Conservation (phyloP, 1,140 invertebrate genomes). For the Wiebesia pumilae region DNA sequence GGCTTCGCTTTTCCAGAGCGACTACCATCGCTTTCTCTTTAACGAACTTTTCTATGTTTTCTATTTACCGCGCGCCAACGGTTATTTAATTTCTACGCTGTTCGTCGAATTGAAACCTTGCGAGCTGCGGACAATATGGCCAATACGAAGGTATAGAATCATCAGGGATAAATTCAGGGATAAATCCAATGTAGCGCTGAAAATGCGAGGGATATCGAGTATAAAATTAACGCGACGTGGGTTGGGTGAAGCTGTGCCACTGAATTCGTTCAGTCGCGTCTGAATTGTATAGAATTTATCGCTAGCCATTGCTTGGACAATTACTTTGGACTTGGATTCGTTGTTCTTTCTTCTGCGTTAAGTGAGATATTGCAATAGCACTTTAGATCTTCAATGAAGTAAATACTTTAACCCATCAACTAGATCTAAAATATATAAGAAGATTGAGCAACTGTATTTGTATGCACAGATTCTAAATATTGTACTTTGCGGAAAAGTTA, state of each 20-base stretch:
- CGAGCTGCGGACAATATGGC: background rate
- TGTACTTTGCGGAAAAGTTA: no score
- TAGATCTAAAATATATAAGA: no score
- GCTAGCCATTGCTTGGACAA: background rate
- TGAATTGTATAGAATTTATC: conserved; percentile 41
- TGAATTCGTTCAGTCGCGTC: conserved; percentile 11
- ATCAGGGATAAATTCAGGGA: background rate
- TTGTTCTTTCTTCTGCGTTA: background rate
- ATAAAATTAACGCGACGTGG: conserved; percentile 29
- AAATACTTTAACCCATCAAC: background rate
- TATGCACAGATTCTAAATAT: no score
- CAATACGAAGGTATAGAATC: background rate
- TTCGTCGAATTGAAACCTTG: conserved; percentile 29
- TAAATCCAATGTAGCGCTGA: conserved; percentile 21
- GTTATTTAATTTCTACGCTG: conserved; percentile 44
- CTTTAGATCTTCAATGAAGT: background rate
- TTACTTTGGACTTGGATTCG: background rate
- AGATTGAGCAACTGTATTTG: no score
- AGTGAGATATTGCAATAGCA: background rate
- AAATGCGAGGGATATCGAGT: background rate
- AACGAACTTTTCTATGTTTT: conserved; percentile 55
- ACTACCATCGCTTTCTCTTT: conserved; percentile 33
- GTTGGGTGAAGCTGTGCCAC: background rate
- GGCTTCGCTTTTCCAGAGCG: conserved; percentile 30
- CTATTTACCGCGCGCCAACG: conserved; percentile 40